Evolutionary conservation across 2,888 invertebrate genomes (phyloP), one percentile per base, ranked within the genome.

Genomic region (Polyploca ridens): DNA sequence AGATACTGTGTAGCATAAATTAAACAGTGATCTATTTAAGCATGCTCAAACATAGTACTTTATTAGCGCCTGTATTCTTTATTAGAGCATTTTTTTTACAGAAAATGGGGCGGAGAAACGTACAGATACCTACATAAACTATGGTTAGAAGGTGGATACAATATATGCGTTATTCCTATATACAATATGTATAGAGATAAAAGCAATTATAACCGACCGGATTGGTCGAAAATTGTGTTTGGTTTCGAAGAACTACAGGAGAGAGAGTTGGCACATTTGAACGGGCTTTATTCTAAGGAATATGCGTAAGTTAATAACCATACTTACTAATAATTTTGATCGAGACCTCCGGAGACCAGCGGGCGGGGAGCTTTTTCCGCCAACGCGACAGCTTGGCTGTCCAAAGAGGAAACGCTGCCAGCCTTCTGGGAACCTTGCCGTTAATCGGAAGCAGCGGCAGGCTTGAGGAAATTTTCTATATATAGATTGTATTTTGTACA

Each of bases 51-150:
- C n/a, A n/a, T n/a, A n/a, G n/a, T n/a, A n/a, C n/a, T n/a, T 27
- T 27, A 10, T 38, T 8, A 58, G 14, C 58, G 44, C 44, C 44
- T 44, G 14, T 33, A 5, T 13, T 0, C 38, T 38, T 11, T 46
- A 11, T 14, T 11, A 13, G 13, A 49, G 33, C 33, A 14, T 27
- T 27, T n/a, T 33, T n/a, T 60, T 59, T 86, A 63, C 78, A 97
- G 97, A 66, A 93, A 95, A 89, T 97, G 97, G 97, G 95, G 96
- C 0, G 84, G 86, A 46, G 94, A 93, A 72, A 96, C 96, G 13
- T 96, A 96, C 75, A 81, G 82, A 76, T 96, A 94, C 75, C 94
- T 94, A 73, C 95, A 89, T 86, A 86, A 95, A 71, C 90, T 95
- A 74, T 97, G 96, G 96, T 91, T 91, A 78, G 91, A 95, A 78